Evolutionary conservation across 2,797 vertebrate species (phyloP), one percentile per base, ranked within the genome.

Genomic region (Clamator glandarius): DNA sequence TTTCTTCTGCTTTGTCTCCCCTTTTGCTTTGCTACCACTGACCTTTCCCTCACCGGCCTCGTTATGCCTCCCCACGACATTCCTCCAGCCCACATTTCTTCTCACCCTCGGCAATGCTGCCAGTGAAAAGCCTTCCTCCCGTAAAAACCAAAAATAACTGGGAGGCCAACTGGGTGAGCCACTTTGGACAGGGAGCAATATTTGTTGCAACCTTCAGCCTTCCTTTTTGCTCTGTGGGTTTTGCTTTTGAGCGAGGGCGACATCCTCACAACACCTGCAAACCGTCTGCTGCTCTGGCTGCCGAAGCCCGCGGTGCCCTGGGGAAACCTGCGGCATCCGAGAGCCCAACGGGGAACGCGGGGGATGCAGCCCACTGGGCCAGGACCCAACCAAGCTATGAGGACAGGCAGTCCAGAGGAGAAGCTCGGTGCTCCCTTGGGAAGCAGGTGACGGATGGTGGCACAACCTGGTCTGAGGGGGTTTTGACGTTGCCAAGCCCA

Each of bases 391-490:
- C 41, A 12, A 28, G 52, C 35, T n/a, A 1, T 0, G 1, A 5
- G 59, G 26, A 67, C 2, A 15, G n/a, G 1, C 12, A 26, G 76
- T n/a, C 35, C 57, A 14, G 54, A 87, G 54, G 28, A 12, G 11
- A 9, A 31, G 17, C 42, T 31, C 21, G 28, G 14, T 4, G 36
- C 33, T 89, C 15, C 58, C 58, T 26, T 28, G 16, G n/a, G n/a
- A n/a, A 0, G 2, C 26, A 3, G 28, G n/a, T 15, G 42, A 31
- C 41, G 0, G 6, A n/a, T 44, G 11, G 1, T 0, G 9, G 39
- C 21, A 24, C 51, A 42, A 6, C 9, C 14, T 0, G 4, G 6
- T 2, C 19, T 74, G 21, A 64, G 10, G 7, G 6, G 6, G 23
- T 28, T 70, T 26, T 21, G 20, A 46, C 19, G n/a, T 46, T 46